These are phyloP conservation scores for Maconellicoccus hirsutus DNA, from an alignment of 1,140 invertebrate species.

Conservation along the genomic window DNA sequence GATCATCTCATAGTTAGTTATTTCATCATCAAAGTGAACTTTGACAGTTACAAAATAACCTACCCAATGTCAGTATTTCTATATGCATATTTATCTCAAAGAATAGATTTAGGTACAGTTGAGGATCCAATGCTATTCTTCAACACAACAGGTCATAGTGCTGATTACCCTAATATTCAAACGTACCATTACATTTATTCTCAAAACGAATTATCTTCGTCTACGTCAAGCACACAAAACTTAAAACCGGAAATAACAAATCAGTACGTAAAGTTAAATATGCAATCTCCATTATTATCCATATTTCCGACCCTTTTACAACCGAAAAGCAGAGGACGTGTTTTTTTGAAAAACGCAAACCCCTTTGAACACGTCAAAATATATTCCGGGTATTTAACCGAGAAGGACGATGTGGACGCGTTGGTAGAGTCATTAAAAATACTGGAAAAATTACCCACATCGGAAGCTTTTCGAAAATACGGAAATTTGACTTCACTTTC, in stretches of 20 bases:
- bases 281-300: neutral
- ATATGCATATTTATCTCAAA: neutral
- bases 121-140: neutral
- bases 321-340: conserved; percentile 38
- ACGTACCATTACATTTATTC: neutral
- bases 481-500: conserved; percentile 39
- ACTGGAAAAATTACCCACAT: conserved; percentile 30
- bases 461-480: conserved; percentile 30
- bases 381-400: conserved; percentile 48
- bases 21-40: conserved; percentile 49
- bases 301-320: conserved; percentile 43
- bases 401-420: conserved; percentile 36
- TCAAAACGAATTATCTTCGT: neutral
- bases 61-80: neutral
- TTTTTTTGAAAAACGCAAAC: conserved; percentile 39
- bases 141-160: neutral
- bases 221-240: neutral
- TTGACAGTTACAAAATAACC: neutral
- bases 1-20: conserved; percentile 58
- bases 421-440: conserved; percentile 34
- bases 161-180: neutral
- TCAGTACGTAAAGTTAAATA: neutral
- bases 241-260: neutral
- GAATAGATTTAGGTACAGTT: neutral
- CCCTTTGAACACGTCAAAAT: conserved; percentile 50